Base-by-base conservation (phyloP, 1,140 invertebrate species). In the Thrips palmi region DNA sequence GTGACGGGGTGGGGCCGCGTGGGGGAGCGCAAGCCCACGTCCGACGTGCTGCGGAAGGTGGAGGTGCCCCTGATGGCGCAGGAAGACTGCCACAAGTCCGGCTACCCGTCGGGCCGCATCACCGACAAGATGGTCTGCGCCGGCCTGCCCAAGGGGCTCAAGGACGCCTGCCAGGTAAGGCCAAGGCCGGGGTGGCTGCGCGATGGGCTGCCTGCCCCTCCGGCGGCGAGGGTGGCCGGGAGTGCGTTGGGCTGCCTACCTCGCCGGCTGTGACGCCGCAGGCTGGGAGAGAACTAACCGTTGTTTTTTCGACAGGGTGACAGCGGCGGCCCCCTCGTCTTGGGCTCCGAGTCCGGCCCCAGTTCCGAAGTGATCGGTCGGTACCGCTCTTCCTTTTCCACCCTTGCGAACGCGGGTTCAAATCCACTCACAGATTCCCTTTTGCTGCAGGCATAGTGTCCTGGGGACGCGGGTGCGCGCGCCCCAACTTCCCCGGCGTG, bases 1-100 rank as follows among this genome's bases (percentile, higher is more conserved):
- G 74, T 77, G 0, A 69, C 78, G 19, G 82, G 82, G 5, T 85
- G 80, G 80, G 82, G 82, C 15, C 62, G 66, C 24, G 68, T 67
- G 0, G 58, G 63, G 10, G 74, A 80, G 54, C 64, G 65, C 29
- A 66, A 68, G 20, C 62, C 68, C 0, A 55, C 68, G 0, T 74
- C 76, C 15, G 56, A 63, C 33, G 57, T 71, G 34, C 52, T 75
- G 8, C 52, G 62, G 2, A 67, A 70, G 51, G 71, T 71, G 3
- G 54, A 57, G 36, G 55, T n/a, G n/a, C n/a, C n/a, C 8, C 12
- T 4, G 36, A 27, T 12, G 36, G 36, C 20, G 36, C 1, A 18
- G 36, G 36, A 3, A 37, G 31, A 33, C 31, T 33, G 31, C 14
- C 14, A 15, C 31, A 19, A 23, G 25, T 12, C 17, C 18, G 19